A percentile compares a stretch with the other conserved stretches of the same genome.
phyloP scores from a whole-genome alignment of 2,797 vertebrate species.

The Odontamblyopus rebecca region DNA sequence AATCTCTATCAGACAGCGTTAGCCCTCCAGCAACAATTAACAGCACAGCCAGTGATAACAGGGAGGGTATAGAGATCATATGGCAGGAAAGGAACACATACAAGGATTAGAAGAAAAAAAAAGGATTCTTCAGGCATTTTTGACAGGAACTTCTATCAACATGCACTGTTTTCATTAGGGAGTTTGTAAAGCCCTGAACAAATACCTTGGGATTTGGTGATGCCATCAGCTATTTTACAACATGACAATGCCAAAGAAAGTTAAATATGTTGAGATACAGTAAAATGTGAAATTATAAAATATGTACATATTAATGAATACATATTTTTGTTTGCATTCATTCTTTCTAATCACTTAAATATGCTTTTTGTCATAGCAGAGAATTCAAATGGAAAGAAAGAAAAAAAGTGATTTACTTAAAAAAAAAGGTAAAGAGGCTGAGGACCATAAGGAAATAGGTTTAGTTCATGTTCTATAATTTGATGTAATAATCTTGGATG shows the following conservation, averaged over 20 bases:
- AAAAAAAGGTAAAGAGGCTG: no score
- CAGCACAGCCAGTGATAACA: conserved; percentile 34
- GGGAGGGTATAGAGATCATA: conserved; percentile 12
- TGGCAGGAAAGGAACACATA: conserved; percentile 13
- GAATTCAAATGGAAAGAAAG: no score
- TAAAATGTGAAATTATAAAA: no score
- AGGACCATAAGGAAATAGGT: no score
- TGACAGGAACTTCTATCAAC: background rate
- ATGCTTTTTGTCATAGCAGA: no score
- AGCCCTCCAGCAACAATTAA: conserved; percentile 43
- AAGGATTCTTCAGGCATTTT: conserved; percentile 13
- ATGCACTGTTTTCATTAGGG: background rate
- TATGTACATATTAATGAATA: no score
- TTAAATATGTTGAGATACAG: background rate
- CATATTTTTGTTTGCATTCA: no score
- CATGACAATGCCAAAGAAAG: background rate
- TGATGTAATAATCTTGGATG: no score
- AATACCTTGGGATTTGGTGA: background rate
- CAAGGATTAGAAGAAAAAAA: conserved; percentile 16
- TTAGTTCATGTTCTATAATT: no score
- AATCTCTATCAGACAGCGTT: conserved; percentile 30
- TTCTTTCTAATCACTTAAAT: no score
- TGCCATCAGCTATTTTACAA: background rate
- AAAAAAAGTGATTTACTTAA: no score
- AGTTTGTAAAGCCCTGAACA: background rate